Evolutionary conservation across 2,888 invertebrate species (phyloP).

Genomic region (Drosophila colorata): DNA sequence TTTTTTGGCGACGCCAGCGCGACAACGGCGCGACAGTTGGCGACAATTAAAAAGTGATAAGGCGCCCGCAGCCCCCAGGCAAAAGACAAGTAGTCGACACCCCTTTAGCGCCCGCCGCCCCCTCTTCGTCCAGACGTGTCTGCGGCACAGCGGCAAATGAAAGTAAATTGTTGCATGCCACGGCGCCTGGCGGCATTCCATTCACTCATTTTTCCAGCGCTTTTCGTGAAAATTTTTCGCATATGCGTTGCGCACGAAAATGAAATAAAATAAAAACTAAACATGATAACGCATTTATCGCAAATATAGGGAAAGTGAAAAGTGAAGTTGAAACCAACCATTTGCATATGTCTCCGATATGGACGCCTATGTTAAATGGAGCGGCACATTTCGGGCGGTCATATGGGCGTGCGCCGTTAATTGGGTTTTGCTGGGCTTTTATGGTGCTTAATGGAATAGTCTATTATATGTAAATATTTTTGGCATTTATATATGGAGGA

Average conservation of each 20-base stretch:
- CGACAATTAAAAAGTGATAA: conserved; percentile 76
- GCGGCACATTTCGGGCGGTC: conserved; percentile 25
- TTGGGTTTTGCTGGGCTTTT: neutral
- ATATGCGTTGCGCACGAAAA: conserved; percentile 60
- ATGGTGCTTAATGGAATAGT: too few relatives aligned
- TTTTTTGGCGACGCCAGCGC: conserved; percentile 58
- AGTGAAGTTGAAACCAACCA: conserved; percentile 40
- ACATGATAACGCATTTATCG: conserved; percentile 78
- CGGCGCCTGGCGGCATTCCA: conserved; percentile 69
- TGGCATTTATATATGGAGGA: too few relatives aligned
- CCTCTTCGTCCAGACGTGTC: conserved; percentile 10
- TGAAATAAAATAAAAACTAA: conserved; percentile 3
- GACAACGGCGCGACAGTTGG: conserved; percentile 47
- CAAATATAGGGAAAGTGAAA: conserved; percentile 76
- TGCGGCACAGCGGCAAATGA: conserved; percentile 59
- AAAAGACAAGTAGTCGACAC: conserved; percentile 10
- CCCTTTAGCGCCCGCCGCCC: neutral
- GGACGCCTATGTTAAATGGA: conserved; percentile 40
- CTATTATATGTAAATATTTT: too few relatives aligned
- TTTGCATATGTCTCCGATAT: conserved; percentile 38
- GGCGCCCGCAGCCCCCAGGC: conserved; percentile 60
- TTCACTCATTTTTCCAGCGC: conserved; percentile 60
- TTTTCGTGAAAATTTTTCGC: conserved; percentile 63
- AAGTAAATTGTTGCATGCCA: conserved; percentile 76
- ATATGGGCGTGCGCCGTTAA: neutral